Conservation (phyloP, 2,113 vertebrate genomes). For the Eurypyga helias region DNA sequence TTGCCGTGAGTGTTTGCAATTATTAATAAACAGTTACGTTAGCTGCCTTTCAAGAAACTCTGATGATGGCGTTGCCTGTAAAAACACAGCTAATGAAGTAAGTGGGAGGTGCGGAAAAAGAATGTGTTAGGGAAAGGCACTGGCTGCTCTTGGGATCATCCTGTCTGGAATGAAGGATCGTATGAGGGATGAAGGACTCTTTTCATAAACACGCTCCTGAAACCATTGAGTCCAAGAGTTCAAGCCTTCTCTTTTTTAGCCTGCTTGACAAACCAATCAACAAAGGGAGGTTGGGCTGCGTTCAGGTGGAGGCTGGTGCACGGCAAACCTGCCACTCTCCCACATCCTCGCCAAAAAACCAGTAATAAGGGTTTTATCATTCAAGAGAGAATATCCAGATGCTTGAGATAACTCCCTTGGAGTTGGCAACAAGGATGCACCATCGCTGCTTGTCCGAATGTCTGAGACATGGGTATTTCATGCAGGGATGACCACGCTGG, state of each 20-base stretch:
- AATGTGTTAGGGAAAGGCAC: neutral
- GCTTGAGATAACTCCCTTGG: neutral
- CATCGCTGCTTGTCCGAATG: neutral
- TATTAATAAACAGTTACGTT: neutral
- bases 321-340: neutral
- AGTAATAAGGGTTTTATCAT: neutral
- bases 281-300: slow-evolving; percentile 8
- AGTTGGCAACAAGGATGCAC: rapidly evolving
- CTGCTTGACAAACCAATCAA: slow-evolving; percentile 18
- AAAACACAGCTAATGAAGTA: slow-evolving; percentile 18
- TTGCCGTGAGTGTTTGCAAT: neutral
- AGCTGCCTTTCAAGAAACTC: neutral
- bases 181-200: slow-evolving; percentile 6
- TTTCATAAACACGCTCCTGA: slow-evolving; percentile 47
- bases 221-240: slow-evolving; percentile 26
- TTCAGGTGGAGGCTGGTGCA: neutral
- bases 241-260: slow-evolving; percentile 20
- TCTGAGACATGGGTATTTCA: rapidly evolving
- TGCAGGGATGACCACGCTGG: rapidly evolving
- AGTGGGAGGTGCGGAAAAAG: neutral
- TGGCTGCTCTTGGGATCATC: slow-evolving; percentile 9
- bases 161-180: neutral
- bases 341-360: neutral
- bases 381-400: neutral
- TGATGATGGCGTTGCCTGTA: neutral